Base-by-base conservation (phyloP, 2,888 invertebrate species). In the Furcula furcula region DNA sequence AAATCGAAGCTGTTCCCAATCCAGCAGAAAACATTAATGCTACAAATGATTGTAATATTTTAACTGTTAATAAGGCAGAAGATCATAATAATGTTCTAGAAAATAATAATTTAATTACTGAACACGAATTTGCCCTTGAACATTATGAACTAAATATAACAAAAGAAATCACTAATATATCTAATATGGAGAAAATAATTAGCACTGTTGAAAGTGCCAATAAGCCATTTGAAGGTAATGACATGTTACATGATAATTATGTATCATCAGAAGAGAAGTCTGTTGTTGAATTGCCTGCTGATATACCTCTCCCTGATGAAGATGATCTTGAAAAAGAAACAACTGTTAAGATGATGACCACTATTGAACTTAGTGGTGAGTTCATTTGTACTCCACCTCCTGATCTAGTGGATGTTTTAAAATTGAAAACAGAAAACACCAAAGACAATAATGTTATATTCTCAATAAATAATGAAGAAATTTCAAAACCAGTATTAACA, bases 281-380 rank as follows among this genome's bases (percentile, higher is more conserved):
- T 34, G 34, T 38, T 36, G 47, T 38, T 36, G 47, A 53, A 23
- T 40, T 49, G 16, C 66, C 70, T 29, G 59, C 54, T 36, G 61
- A 75, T 47, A 44, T 71, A 40, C 67, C 72, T 34, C 56, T 79
- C 36, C 74, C 77, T 32, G 69, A 74, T 65, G 76, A 76, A 38
- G 68, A 75, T 53, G 68, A 75, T 26, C 32, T 64, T 40, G 71
- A 72, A 7, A 55, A 55, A 38, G 58, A 55, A 29, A n/a, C 41
- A 7, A 31, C 31, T 23, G 11, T 36, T 10, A 29, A 15, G 32
- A 20, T 12, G 31, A 32, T 27, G 7, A 28, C 7, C 18, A n/a
- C 25, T 20, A 16, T 2, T 27, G 25, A 40, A 20, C 22, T 13
- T 7, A n/a, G 21, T 13, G 5, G 14, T 10, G 1, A 7, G 13